A percentile compares a stretch with the other conserved stretches of the same genome.
phyloP scores from a whole-genome alignment of 2,888 invertebrate species.

The Sipha maydis region DNA sequence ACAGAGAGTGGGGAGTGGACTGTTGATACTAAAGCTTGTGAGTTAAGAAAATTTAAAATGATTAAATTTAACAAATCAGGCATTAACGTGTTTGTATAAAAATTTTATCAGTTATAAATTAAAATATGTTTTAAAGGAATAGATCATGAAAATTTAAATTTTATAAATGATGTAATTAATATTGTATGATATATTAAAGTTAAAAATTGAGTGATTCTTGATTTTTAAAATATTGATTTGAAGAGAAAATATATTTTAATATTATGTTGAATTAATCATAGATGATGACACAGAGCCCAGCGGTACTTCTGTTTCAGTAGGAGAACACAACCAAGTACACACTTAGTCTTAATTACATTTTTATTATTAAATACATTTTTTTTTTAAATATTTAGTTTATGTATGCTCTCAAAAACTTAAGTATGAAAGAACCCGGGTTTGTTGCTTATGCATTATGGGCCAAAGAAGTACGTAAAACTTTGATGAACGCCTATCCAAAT shows the following conservation, averaged over 20 bases:
- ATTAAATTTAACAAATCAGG: no score
- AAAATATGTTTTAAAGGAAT: no score
- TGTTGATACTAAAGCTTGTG: constrained; percentile 47
- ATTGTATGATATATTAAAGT: no score
- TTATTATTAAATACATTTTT: neutral
- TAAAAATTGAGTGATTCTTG: no score
- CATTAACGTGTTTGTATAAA: no score
- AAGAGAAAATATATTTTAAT: neutral
- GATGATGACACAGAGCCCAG: constrained; percentile 43
- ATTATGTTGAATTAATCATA: neutral
- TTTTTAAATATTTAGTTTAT: constrained; percentile 39
- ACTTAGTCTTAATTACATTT: constrained; percentile 11
- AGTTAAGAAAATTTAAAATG: neutral
- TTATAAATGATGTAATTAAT: no score
- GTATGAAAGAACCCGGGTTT: constrained; percentile 75
- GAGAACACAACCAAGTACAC: constrained; percentile 48
- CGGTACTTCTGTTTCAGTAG: constrained; percentile 49
- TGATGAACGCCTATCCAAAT: constrained; percentile 78
- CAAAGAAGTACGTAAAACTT: constrained; percentile 80
- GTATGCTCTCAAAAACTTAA: constrained; percentile 58
- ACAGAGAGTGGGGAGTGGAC: constrained; percentile 45
- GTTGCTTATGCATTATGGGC: constrained; percentile 95
- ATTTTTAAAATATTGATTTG: no score
- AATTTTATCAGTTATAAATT: no score
- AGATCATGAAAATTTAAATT: no score